phyloP scores from a whole-genome alignment of 2,888 invertebrate species.

The Heliconius cydno region DNA sequence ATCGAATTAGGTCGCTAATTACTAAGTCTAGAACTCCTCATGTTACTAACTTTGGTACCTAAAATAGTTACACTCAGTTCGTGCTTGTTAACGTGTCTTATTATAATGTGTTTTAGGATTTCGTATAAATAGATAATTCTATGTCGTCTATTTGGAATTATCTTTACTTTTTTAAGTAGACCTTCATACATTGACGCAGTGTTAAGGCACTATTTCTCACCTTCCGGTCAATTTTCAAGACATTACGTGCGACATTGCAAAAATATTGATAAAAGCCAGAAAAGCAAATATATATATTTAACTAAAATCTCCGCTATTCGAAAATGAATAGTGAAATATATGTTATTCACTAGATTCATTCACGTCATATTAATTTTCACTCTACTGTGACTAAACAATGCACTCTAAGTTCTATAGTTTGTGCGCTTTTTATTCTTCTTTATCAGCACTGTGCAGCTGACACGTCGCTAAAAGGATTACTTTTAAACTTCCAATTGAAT shows the following conservation, averaged over 20 bases:
- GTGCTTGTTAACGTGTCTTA: not conserved
- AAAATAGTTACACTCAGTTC: not conserved
- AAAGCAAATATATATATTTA: not conserved
- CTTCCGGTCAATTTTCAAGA: too few relatives aligned
- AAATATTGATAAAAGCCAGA: not conserved
- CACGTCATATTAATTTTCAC: not conserved
- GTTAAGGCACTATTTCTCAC: too few relatives aligned
- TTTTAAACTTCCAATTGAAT: not conserved
- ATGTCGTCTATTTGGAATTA: too few relatives aligned
- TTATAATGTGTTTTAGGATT: not conserved
- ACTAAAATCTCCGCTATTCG: not conserved
- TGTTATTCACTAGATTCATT: not conserved
- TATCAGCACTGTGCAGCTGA: not conserved
- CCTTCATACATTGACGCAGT: too few relatives aligned
- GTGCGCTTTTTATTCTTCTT: constrained; percentile 9
- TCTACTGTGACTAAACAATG: not conserved
- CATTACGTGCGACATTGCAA: too few relatives aligned
- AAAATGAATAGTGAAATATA: not conserved
- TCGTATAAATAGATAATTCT: not conserved
- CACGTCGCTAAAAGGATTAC: constrained; percentile 12
- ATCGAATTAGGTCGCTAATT: constrained; percentile 17
- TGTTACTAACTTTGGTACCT: constrained; percentile 3
- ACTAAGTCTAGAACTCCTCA: constrained; percentile 22
- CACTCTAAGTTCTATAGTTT: not conserved
- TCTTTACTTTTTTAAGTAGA: too few relatives aligned